Evolutionary conservation across 64 coral and sea anemone genomes (phyloP), one percentile per base, ranked within the genome.

Genomic region (Catalaphyllia jardinei): DNA sequence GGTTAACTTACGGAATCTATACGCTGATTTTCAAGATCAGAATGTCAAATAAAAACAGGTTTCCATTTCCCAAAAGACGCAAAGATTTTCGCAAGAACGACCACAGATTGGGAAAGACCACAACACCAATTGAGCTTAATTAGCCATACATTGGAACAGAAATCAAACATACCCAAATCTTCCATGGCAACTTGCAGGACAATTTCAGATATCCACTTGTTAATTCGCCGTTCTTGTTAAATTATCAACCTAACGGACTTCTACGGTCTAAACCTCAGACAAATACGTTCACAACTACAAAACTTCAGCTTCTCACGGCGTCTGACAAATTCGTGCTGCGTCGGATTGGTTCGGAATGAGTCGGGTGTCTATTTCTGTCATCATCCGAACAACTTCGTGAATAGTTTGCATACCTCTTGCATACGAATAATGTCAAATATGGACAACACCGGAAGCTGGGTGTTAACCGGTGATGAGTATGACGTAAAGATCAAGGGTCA

Each of bases 391-490:
- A 25, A 46, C 10, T 65, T 50, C 39, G 81, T 30, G 67, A 71
- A 85, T 85, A 71, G 19, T 22, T 81, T 25, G 79, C 52, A 81
- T 81, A 20, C 52, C 52, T 19, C 25, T 33, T 25, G 42, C 81
- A 71, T 71, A 42, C 81, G 62, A 71, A 67, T 11, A 71, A 67
- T 11, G 63, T 50, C 81, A 85, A 24, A 85, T 85, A 71, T 71
- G 81, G 81, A 85, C 69, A 71, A 22, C 9, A 85, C 33, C 81
- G 81, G 81, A 85, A 85, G 81, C 69, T 51, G 81, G 81, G 81
- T 65, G 80, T 42, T n/a, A 15, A 30, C 71, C 29, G 5, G 9
- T 1, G 31, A 46, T 20, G 22, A 25, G 20, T 8, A 11, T 69
- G 65, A 69, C 65, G 65, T 69, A 29, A 69, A n/a, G 65, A 69